Percentiles rank a stretch among this genome's conserved stretches.
phyloP scores from a whole-genome alignment of 2,888 invertebrate genomes.

The Catocala fraxini region DNA sequence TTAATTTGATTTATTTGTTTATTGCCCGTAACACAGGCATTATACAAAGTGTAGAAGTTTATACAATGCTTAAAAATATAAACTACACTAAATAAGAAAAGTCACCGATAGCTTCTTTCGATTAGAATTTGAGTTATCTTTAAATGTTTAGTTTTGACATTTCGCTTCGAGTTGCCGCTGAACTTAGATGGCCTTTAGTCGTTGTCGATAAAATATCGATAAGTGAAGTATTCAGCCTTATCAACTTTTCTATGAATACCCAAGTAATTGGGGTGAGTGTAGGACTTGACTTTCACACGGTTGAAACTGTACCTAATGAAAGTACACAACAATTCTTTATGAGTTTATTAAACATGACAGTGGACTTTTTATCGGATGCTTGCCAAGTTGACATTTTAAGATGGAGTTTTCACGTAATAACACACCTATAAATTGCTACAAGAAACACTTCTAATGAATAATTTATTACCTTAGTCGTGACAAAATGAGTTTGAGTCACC shows the following conservation, averaged over 20 bases:
- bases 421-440: conserved; percentile 48
- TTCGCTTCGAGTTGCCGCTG: not conserved
- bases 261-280: conserved; percentile 77
- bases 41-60: too few species aligned
- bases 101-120: too few species aligned
- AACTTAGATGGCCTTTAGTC: conserved; percentile 19
- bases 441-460: conserved; percentile 49
- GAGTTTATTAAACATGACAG: conserved; percentile 47
- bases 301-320: conserved; percentile 62
- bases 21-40: too few species aligned
- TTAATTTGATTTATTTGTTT: too few species aligned
- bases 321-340: conserved; percentile 46
- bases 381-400: conserved; percentile 61
- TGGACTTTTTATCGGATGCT: conserved; percentile 49
- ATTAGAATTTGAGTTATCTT: too few species aligned
- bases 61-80: too few species aligned
- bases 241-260: conserved; percentile 76
- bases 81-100: too few species aligned
- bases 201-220: conserved; percentile 56
- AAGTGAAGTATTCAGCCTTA: conserved; percentile 52
- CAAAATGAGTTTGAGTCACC: conserved; percentile 45
- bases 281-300: conserved; percentile 81
- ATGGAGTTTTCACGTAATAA: conserved; percentile 48
- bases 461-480: conserved; percentile 56
- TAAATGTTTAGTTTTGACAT: not conserved